Conservation (phyloP, 2,797 vertebrate genomes). For the Gallinago nigripennis region DNA sequence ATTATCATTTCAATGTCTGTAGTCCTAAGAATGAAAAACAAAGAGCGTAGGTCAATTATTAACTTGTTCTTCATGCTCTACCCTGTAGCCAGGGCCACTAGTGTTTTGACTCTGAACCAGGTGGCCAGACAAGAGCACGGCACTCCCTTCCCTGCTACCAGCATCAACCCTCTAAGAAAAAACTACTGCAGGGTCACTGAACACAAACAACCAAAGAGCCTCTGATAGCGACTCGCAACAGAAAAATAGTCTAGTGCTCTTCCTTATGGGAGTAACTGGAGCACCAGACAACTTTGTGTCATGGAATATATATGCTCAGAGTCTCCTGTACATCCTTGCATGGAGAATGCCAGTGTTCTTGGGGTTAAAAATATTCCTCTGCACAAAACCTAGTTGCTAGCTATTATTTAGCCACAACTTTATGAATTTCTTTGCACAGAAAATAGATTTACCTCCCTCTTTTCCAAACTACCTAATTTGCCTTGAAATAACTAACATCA, state of each 20-base stretch:
- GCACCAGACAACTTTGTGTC: background rate
- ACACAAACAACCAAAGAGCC: background rate
- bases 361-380: background rate
- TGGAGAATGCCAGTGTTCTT: background rate
- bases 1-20: constrained; percentile 47
- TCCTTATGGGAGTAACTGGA: background rate
- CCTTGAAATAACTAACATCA: constrained; percentile 32
- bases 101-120: background rate
- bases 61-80: constrained; percentile 50
- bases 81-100: background rate
- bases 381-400: background rate
- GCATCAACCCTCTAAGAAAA: background rate
- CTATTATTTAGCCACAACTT: background rate
- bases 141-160: background rate
- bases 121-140: background rate
- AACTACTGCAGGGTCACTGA: background rate
- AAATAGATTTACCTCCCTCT: constrained; percentile 5
- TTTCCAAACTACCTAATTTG: constrained; percentile 45
- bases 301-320: background rate
- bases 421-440: constrained; percentile 23
- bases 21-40: constrained; percentile 43
- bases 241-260: background rate
- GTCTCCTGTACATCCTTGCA: background rate
- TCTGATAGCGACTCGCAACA: background rate
- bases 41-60: constrained; percentile 43